phyloP scores from a whole-genome alignment of 1,140 invertebrate species.

The Drosophila gunungcola region DNA sequence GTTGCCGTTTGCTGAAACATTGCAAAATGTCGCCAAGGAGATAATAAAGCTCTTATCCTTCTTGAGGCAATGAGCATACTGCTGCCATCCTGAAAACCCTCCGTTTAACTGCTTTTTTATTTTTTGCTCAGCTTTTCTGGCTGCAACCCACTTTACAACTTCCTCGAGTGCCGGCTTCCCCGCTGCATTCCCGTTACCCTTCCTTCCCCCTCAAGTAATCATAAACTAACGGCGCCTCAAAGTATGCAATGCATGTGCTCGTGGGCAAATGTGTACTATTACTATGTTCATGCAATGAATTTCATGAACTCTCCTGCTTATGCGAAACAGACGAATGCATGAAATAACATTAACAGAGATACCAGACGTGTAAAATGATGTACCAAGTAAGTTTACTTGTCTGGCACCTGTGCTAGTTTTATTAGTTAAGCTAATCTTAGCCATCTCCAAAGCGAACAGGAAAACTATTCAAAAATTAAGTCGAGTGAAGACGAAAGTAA shows the following conservation, averaged over 20 bases:
- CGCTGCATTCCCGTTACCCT: neutral
- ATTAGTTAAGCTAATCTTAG: too few relatives aligned
- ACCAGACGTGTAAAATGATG: too few relatives aligned
- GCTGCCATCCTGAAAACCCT: neutral
- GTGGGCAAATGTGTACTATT: neutral
- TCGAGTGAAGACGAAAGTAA: too few relatives aligned
- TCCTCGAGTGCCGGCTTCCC: constrained; percentile 27
- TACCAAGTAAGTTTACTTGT: too few relatives aligned
- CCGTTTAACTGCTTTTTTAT: neutral
- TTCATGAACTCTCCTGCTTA: too few relatives aligned
- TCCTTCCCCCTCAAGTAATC: constrained; percentile 18
- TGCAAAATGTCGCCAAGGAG: neutral
- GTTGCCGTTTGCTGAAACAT: neutral
- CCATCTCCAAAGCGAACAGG: too few relatives aligned
- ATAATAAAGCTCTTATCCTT: neutral
- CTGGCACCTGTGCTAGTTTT: too few relatives aligned
- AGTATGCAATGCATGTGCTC: constrained; percentile 21
- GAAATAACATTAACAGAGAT: too few relatives aligned
- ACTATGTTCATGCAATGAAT: too few relatives aligned
- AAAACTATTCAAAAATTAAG: too few relatives aligned
- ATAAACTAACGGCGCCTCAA: constrained; percentile 26
- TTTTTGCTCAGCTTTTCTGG: neutral
- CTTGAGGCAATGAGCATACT: neutral
- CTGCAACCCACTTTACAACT: constrained; percentile 49
- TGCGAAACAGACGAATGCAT: too few relatives aligned